A percentile compares a stretch with the other conserved stretches of the same genome.
Conservation (phyloP, 2,888 invertebrate genomes). For the Tipula unca region DNA sequence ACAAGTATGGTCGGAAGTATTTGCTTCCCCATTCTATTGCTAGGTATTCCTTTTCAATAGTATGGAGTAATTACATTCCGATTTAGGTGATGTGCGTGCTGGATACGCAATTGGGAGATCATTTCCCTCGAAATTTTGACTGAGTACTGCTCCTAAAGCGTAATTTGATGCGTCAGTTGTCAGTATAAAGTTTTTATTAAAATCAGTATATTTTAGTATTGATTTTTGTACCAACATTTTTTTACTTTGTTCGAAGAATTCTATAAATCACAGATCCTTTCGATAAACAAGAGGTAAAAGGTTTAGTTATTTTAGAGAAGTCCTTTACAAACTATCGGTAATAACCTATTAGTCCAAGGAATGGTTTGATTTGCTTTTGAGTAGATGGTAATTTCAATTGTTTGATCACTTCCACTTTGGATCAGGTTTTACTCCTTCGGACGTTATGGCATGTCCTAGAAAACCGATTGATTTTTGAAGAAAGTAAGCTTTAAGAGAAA, state of each 20-base stretch:
- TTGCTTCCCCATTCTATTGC: too few species aligned
- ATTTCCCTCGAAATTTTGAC: conserved; percentile 25
- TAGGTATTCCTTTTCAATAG: too few species aligned
- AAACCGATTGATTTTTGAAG: neutral
- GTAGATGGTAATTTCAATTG: conserved; percentile 28
- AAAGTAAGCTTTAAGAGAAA: too few species aligned
- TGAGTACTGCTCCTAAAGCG: conserved; percentile 28
- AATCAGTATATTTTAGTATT: conserved; percentile 34
- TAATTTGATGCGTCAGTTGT: conserved; percentile 30
- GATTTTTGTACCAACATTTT: conserved; percentile 27
- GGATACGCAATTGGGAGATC: conserved; percentile 30
- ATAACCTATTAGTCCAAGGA: too few species aligned
- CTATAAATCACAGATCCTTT: neutral
- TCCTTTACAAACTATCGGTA: conserved; percentile 15
- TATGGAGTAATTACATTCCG: conserved; percentile 29
- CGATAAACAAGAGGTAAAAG: conserved; percentile 17
- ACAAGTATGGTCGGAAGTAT: too few species aligned
- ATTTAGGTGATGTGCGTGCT: conserved; percentile 28
- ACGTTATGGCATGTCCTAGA: conserved; percentile 25
- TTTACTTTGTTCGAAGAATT: neutral
- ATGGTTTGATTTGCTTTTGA: conserved; percentile 28
- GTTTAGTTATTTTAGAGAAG: conserved; percentile 22
- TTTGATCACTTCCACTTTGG: conserved; percentile 27
- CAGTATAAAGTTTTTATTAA: conserved; percentile 29
- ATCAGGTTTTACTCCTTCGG: conserved; percentile 30